A percentile compares a stretch with the other conserved stretches of the same genome.
Evolutionary conservation across 2,888 invertebrate species (phyloP).

Genomic region (Shargacucullia verbasci): DNA sequence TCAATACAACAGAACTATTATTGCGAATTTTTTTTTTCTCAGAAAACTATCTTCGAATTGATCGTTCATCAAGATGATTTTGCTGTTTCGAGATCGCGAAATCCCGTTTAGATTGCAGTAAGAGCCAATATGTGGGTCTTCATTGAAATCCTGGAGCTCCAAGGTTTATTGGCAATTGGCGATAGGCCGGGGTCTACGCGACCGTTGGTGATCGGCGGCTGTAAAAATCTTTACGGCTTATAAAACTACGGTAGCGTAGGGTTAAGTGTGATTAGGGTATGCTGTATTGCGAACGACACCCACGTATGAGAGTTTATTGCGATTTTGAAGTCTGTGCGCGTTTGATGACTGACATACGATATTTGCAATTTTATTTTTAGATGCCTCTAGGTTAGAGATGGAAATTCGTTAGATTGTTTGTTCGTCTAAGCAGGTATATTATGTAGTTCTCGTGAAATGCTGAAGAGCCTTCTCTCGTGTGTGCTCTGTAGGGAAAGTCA

Average conservation of each 20-base stretch:
- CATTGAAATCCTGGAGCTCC: conserved; percentile 72
- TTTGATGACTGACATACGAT: conserved; percentile 17
- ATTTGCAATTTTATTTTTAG: conserved; percentile 10
- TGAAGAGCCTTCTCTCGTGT: too few species aligned
- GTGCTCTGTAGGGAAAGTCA: too few species aligned
- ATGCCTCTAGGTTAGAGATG: too few species aligned
- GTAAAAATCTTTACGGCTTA: conserved; percentile 85
- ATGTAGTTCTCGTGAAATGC: too few species aligned
- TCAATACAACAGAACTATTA: conserved; percentile 42
- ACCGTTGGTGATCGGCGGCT: conserved; percentile 72
- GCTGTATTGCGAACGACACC: conserved; percentile 58
- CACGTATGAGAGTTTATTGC: conserved; percentile 49
- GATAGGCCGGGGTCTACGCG: conserved; percentile 49
- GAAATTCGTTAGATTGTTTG: too few species aligned
- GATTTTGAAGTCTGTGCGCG: conserved; percentile 44
- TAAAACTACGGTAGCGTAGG: conserved; percentile 78
- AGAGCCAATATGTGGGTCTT: conserved; percentile 61
- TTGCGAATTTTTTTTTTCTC: conserved; percentile 23
- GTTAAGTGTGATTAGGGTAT: conserved; percentile 82
- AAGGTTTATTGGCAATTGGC: conserved; percentile 77
- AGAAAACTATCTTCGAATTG: conserved; percentile 53
- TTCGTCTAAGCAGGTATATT: too few species aligned
- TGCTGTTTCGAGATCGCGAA: conserved; percentile 34
- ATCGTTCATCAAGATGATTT: conserved; percentile 57
- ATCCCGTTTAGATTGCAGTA: conserved; percentile 59